A percentile compares a stretch with the other conserved stretches of the same genome.
These are phyloP conservation scores for Apteryx owenii DNA, from an alignment of 2,113 vertebrate genomes.

Conservation along the genomic window DNA sequence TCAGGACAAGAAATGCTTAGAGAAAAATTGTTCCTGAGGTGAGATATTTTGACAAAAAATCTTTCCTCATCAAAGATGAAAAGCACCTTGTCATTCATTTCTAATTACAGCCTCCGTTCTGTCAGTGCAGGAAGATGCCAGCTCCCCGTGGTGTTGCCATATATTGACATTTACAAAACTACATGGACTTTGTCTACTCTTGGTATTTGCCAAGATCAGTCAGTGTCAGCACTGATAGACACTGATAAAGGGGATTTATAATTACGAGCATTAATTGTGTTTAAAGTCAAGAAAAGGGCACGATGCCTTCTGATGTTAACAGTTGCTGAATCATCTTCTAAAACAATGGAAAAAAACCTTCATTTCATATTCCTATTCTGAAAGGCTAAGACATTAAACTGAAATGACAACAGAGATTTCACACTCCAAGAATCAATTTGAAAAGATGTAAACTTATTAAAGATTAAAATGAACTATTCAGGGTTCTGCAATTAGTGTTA, in stretches of 20 bases:
- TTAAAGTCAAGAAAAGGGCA: constrained; percentile 30
- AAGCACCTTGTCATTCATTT: constrained; percentile 73
- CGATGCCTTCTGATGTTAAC: not conserved
- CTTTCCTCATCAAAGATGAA: constrained; percentile 69
- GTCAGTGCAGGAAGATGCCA: constrained; percentile 33
- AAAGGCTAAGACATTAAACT: constrained; percentile 24
- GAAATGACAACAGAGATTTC: constrained; percentile 45
- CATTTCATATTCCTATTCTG: constrained; percentile 6
- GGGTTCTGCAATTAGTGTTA: constrained; percentile 58
- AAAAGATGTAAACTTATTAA: constrained; percentile 70
- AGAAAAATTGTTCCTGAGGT: constrained; percentile 66
- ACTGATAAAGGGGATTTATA: constrained; percentile 5
- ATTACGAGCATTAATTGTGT: not conserved
- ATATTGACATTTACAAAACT: constrained; percentile 38
- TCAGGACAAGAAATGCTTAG: constrained; percentile 58
- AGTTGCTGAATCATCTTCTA: constrained; percentile 21
- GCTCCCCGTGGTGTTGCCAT: constrained; percentile 45
- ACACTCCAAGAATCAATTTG: constrained; percentile 52
- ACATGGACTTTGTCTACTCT: not conserved
- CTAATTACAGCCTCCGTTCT: constrained; percentile 67
- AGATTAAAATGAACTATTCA: constrained; percentile 64
- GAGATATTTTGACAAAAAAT: constrained; percentile 78
- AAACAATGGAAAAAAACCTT: constrained; percentile 23
- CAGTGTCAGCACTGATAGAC: not conserved
- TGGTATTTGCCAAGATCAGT: not conserved